Evolutionary conservation across 2,888 invertebrate species (phyloP).

Genomic region (Anodontia alba): DNA sequence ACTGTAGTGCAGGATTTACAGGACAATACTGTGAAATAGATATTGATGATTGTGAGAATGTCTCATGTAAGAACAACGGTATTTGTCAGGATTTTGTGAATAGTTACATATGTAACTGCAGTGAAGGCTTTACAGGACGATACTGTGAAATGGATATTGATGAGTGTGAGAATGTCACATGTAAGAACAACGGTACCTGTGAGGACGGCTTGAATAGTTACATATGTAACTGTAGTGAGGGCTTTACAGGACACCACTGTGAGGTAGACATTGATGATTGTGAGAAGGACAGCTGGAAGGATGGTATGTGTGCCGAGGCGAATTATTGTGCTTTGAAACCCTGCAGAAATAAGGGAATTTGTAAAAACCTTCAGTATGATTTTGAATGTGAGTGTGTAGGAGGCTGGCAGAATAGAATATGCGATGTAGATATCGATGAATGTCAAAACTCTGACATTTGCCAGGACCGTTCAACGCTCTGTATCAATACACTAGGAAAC

Average conservation of each 20-base stretch:
- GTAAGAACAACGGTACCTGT: background rate
- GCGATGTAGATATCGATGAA: conserved; percentile 41
- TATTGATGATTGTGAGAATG: conserved; percentile 49
- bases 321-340: background rate
- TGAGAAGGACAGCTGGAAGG: background rate
- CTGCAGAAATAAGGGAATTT: conserved; percentile 39
- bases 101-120: background rate
- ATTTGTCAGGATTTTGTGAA: background rate
- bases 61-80: conserved; percentile 44
- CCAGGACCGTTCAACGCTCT: background rate
- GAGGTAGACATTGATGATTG: background rate
- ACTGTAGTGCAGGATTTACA: background rate
- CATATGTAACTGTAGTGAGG: background rate
- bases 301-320: background rate
- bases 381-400: conserved; percentile 48
- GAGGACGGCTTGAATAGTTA: background rate
- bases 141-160: background rate
- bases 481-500: conserved; percentile 42
- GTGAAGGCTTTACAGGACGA: background rate
- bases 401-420: conserved; percentile 28
- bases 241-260: background rate
- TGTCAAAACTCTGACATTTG: conserved; percentile 1
- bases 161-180: background rate
- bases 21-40: background rate
- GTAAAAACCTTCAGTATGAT: conserved; percentile 39